Conservation (phyloP, 2,797 vertebrate species). For the Dallia pectoralis region DNA sequence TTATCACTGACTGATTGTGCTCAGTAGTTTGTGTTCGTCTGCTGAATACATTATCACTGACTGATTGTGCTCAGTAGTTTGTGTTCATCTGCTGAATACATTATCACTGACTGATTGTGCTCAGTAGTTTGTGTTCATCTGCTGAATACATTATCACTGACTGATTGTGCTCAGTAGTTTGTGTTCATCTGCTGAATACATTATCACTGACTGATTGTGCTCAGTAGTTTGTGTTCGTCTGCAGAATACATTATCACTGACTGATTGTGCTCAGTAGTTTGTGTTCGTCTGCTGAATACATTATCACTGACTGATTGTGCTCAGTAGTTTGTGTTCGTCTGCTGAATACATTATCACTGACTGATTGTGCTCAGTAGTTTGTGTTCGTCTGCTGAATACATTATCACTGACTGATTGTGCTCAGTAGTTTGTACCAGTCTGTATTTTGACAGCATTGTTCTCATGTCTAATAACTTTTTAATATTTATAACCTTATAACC, state of each 20-base stretch:
- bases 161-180: constrained; percentile 45
- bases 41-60: constrained; percentile 27
- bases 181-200: constrained; percentile 29
- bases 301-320: constrained; percentile 34
- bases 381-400: constrained; percentile 3
- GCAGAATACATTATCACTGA: constrained; percentile 28
- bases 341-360: constrained; percentile 27
- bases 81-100: constrained; percentile 29
- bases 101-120: constrained; percentile 34
- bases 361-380: constrained; percentile 33
- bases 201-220: constrained; percentile 34
- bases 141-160: constrained; percentile 27
- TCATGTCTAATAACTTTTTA: constrained; percentile 15
- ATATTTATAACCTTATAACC: constrained; percentile 58
- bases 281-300: constrained; percentile 29
- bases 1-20: constrained; percentile 34
- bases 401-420: constrained; percentile 34
- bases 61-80: constrained; percentile 45
- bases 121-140: constrained; percentile 46
- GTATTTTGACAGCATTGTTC: constrained; percentile 37
- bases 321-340: constrained; percentile 46
- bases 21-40: constrained; percentile 46
- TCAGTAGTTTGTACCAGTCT: constrained; percentile 46
- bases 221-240: constrained; percentile 46
- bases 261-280: constrained; percentile 45